Base-by-base conservation (phyloP, 2,113 vertebrate species). In the Coracopsis vasa region DNA sequence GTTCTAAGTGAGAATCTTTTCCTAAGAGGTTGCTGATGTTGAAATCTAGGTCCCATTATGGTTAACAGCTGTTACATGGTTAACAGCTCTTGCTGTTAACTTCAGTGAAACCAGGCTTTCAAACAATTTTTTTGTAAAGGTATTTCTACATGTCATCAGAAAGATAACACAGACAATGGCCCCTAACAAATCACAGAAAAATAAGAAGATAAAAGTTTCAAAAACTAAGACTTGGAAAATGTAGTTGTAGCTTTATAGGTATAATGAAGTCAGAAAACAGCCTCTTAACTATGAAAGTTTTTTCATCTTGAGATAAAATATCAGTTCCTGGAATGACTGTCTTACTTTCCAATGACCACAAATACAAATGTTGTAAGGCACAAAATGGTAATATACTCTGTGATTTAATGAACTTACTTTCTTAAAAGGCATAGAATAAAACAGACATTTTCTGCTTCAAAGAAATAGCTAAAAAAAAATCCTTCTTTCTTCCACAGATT, bases 371-470 rank as follows among this genome's bases (percentile, higher is more conserved):
- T 54, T 3, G 0, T 71, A 64, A 93, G n/a, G 29, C 17, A 77
- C 16, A 69, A 79, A 80, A 61, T 0, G 0, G 15, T 39, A 39
- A 56, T 14, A 54, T 0, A 0, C 11, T 86, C 44, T 35, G 27
- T 14, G 47, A 77, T 87, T 81, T 54, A 62, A 60, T 31, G 6
- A 81, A 35, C 2, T 73, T 61, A 10, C 5, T 11, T 39, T 69
- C 53, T 61, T 53, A 33, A 58, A 78, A 87, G 13, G 7, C 21
- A 51, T 1, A 51, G 44, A 71, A 69, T 54, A 86, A 84, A 60
- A 5, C 33, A 86, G 53, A 48, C 2, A 67, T 62, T n/a, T 61
- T 72, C 37, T 47, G 4, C 9, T 51, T 14, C 39, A 80, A 60
- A 73, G 17, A 86, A 77, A 33, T 3, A 42, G 18, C 7, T 35